phyloP scores from a whole-genome alignment of 2,797 vertebrate species.

The Pygocentrus nattereri region DNA sequence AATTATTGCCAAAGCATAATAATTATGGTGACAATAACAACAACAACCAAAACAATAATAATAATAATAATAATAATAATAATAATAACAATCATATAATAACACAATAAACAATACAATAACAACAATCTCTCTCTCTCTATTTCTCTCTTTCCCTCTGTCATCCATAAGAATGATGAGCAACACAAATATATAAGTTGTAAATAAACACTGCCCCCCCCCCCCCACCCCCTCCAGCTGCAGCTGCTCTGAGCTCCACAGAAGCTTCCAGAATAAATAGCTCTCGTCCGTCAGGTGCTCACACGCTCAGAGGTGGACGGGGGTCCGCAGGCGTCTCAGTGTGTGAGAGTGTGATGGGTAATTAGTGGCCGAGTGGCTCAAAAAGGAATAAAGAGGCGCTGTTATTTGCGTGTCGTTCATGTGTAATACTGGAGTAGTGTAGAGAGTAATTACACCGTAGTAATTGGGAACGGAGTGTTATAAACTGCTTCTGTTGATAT shows the following conservation, averaged over 20 bases:
- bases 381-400: background rate
- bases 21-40: no score
- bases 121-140: no score
- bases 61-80: no score
- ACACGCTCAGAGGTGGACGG: background rate
- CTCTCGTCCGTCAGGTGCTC: background rate
- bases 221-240: constrained; percentile 71
- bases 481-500: constrained; percentile 9
- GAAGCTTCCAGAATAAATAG: background rate
- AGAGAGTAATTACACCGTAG: background rate
- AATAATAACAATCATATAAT: no score
- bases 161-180: constrained; percentile 4
- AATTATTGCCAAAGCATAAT: no score
- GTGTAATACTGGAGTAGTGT: constrained; percentile 54
- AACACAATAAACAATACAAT: no score
- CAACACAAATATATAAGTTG: constrained; percentile 42
- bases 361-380: background rate
- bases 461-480: constrained; percentile 34
- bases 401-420: constrained; percentile 17
- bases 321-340: background rate
- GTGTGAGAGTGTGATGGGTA: background rate
- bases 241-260: constrained; percentile 71
- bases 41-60: no score
- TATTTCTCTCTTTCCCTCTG: no score
- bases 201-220: constrained; percentile 72